Base-by-base conservation (phyloP, 2,797 vertebrate species). In the Parauchenoglanis punctatus region DNA sequence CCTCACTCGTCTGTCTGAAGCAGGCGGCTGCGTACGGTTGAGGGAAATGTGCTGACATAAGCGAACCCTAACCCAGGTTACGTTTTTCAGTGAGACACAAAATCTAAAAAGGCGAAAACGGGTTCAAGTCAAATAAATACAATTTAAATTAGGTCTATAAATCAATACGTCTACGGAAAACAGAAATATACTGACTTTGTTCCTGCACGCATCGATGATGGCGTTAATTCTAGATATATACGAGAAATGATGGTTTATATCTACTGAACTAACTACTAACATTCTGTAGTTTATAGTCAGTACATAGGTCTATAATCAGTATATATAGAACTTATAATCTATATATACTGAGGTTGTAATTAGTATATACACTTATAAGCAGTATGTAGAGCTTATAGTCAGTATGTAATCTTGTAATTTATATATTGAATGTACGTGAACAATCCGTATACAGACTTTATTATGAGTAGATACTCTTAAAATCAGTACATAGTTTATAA, bases 21-120 rank as follows among this genome's bases (percentile, higher is more conserved):
- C n/a, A 72, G 28, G 59, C 54, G 31, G 52, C 59, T 49, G 59
- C 7, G 46, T 28, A 25, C 17, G 6, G 28, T 23, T 7, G 7
- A 52, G 3, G 59, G 49, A 68, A 28, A 86, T 35, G 65, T 65
- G 81, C 70, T 86, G 73, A 81, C 58, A 90, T 77, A 2, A 20
- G 18, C 15, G 40, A 40, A 40, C 40, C 40, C 40, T 40, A 40
- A 40, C 40, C 44, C 20, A 61, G 58, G n/a, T 75, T 68, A n/a
- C n/a, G 0, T 10, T 72, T 35, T 80, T 35, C 54, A 80, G 12
- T 23, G 11, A 56, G 31, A 28, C 18, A 58, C 7, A 52, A 18
- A 54, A 56, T 54, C 46, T 17, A 17, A 81, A n/a, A 0, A 58
- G 4, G n/a, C 13, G 1, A 7, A 23, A 80, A 59, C 4, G 4